Base-by-base conservation (phyloP, 2,888 invertebrate species). In the Notodonta dromedarius region DNA sequence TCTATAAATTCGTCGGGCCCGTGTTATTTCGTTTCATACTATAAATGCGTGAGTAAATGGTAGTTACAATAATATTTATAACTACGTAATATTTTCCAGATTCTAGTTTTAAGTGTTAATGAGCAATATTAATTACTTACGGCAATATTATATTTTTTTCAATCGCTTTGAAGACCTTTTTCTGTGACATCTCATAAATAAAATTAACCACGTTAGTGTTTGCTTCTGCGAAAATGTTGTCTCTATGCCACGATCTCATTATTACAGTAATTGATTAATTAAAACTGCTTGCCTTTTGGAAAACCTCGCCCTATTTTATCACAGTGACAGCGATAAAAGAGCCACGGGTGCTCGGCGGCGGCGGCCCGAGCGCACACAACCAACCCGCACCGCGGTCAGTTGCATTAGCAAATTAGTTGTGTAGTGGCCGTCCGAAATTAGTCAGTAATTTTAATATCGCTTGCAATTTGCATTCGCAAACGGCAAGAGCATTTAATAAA, bases 401-500 rank as follows among this genome's bases (percentile, higher is more conserved):
- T 54, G 56, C 58, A 67, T 71, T 68, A 65, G 56, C 61, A 69
- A 67, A 74, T 69, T 69, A 70, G 56, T 61, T 65, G n/a, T 35
- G 14, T 65, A 69, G 58, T 58, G 65, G 65, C 60, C 66, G 44
- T 63, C 65, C 63, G 61, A 63, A 69, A 74, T 69, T 65, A 70
- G 62, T 59, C 62, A 53, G 71, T 72, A 75, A 82, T 85, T 87
- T 88, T 85, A 87, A 87, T 87, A 86, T 84, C 71, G 79, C 81
- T 77, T 84, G 85, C 85, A 86, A 87, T 89, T 87, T 84, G 85
- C 86, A 86, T 85, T 83, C 72, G 78, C 79, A 79, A 84, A 83
- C 80, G 78, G 76, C 72, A 63, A 80, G 82, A 79, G 86, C 85
- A 84, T 90, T 89, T 89, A 89, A 89, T 89, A 90, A 90, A 89